phyloP scores from a whole-genome alignment of 1,140 invertebrate genomes.

The Halictus rubicundus region DNA sequence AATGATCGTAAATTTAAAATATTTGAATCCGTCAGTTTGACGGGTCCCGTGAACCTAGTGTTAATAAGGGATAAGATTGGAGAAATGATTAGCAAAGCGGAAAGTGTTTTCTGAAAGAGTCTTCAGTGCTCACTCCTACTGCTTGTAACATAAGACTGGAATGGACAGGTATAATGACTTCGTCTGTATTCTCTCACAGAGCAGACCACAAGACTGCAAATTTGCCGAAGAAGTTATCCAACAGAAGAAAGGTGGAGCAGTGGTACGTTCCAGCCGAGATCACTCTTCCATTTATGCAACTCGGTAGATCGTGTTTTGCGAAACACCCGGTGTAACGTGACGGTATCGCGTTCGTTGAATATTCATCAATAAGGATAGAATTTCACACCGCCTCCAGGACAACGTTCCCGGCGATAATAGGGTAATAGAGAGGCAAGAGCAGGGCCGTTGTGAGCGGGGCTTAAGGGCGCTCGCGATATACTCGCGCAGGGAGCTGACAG shows the following conservation, averaged over 20 bases:
- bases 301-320: neutral
- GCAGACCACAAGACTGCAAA: no score
- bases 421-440: neutral
- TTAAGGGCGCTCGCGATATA: constrained; percentile 47
- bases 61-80: no score
- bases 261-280: neutral
- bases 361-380: constrained; percentile 31
- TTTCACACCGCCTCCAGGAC: constrained; percentile 12
- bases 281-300: neutral
- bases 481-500: constrained; percentile 64
- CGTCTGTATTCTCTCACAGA: no score
- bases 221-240: no score
- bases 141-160: no score
- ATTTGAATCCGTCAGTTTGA: no score
- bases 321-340: neutral
- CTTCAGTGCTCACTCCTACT: neutral
- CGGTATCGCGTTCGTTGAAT: constrained; percentile 10
- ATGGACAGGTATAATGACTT: no score
- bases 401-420: neutral
- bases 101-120: neutral
- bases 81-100: no score
- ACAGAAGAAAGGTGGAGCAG: neutral
- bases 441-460: constrained; percentile 43
- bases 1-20: no score
- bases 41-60: no score